phyloP scores from a whole-genome alignment of 35 echinoderm and acorn worm species.

The Acanthaster planci region DNA sequence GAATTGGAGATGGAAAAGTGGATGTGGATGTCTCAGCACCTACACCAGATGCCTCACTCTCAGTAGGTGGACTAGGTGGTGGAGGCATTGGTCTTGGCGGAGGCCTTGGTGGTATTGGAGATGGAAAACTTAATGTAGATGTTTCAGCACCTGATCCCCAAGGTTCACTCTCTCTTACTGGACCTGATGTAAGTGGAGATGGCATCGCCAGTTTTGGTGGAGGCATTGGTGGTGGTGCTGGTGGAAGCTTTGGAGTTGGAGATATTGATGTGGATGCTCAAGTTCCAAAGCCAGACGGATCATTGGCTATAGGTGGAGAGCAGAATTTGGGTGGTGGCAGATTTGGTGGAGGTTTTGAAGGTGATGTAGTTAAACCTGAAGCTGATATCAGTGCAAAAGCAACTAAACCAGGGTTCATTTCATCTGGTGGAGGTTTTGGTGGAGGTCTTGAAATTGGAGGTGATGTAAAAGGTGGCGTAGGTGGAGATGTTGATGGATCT shows the following conservation, averaged over 20 bases:
- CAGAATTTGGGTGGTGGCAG: constrained; percentile 20
- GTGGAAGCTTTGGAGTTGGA: constrained; percentile 36
- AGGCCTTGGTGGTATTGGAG: constrained; percentile 7
- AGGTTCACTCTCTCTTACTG: constrained; percentile 4
- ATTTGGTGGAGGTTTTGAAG: constrained; percentile 43
- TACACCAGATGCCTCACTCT: background rate
- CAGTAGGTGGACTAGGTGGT: background rate
- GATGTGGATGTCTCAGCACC: constrained; percentile 37
- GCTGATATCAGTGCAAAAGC: constrained; percentile 10
- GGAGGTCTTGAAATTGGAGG: constrained; percentile 20
- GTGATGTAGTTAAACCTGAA: constrained; percentile 36
- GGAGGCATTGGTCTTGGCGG: constrained; percentile 47
- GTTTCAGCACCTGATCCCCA: constrained; percentile 43
- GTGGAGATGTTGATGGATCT: no score
- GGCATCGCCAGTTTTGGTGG: constrained; percentile 49
- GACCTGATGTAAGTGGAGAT: constrained; percentile 41
- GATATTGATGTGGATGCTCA: constrained; percentile 65
- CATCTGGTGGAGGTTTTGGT: constrained; percentile 33
- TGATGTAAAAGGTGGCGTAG: no score
- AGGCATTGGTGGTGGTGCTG: constrained; percentile 36
- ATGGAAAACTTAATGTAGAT: constrained; percentile 46
- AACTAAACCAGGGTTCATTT: constrained; percentile 9
- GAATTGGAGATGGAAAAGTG: constrained; percentile 34
- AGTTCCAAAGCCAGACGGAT: constrained; percentile 45
- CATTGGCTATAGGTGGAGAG: constrained; percentile 37